Evolutionary conservation across 2,797 vertebrate species (phyloP).

Genomic region (Peromyscus melanophrys): DNA sequence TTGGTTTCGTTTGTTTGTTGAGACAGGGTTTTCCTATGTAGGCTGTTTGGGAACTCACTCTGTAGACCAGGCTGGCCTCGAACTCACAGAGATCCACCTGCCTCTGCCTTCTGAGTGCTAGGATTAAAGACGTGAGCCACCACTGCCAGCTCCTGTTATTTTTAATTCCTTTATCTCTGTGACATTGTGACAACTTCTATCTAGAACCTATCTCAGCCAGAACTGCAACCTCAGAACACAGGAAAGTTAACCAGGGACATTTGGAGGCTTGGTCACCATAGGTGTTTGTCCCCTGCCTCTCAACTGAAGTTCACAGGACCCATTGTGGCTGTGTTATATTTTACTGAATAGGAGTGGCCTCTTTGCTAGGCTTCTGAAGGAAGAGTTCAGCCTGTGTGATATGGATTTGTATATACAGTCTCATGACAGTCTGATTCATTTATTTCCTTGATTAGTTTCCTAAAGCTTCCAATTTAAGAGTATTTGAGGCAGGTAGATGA

Average conservation of each 20-base stretch:
- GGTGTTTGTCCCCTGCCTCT: neutral
- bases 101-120: neutral
- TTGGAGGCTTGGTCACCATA: neutral
- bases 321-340: neutral
- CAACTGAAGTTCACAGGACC: neutral
- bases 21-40: neutral
- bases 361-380: neutral
- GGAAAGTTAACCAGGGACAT: neutral
- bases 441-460: neutral
- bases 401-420: neutral
- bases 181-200: neutral
- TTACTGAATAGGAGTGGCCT: neutral
- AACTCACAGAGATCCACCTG: neutral
- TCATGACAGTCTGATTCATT: neutral
- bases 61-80: neutral
- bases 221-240: neutral
- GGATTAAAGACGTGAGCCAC: neutral
- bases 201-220: neutral
- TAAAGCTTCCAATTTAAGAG: neutral
- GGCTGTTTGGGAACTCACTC: neutral
- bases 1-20: neutral
- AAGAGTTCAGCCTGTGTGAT: neutral
- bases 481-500: neutral
- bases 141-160: neutral
- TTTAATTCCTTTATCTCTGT: slow-evolving; percentile 2